phyloP scores from a whole-genome alignment of 2,113 vertebrate species.

The Equus przewalskii region DNA sequence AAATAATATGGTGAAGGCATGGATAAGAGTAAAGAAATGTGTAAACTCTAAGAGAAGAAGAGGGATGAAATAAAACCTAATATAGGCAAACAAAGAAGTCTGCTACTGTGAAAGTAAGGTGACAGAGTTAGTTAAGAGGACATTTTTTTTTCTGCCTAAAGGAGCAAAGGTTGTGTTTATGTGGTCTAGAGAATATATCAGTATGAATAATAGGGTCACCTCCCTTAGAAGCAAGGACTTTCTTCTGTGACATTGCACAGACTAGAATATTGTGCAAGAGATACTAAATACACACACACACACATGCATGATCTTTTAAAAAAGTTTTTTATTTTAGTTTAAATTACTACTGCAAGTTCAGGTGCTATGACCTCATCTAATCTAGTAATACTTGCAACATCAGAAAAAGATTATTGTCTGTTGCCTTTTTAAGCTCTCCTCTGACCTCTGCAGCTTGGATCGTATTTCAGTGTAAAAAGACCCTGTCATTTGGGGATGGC shows the following conservation, averaged over 20 bases:
- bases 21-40: neutral
- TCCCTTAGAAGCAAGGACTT: neutral
- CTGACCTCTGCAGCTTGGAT: neutral
- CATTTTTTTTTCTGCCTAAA: conserved; percentile 39
- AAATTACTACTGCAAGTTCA: conserved; percentile 8
- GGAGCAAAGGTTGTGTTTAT: neutral
- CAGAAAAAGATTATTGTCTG: neutral
- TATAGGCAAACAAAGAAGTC: neutral
- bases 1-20: neutral
- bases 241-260: neutral
- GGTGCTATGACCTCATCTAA: neutral
- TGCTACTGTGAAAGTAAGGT: neutral
- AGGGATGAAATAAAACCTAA: neutral
- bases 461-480: conserved; percentile 66
- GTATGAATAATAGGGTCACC: neutral
- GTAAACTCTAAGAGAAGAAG: neutral
- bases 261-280: neutral
- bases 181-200: conserved; percentile 7
- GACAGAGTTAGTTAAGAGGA: neutral
- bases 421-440: conserved; percentile 37
- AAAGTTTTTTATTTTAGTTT: neutral
- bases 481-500: conserved; percentile 22
- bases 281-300: neutral
- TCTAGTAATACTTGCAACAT: neutral
- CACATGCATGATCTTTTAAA: neutral